Evolutionary conservation across 2,797 vertebrate species (phyloP).

Genomic region (Peromyscus nudipes): DNA sequence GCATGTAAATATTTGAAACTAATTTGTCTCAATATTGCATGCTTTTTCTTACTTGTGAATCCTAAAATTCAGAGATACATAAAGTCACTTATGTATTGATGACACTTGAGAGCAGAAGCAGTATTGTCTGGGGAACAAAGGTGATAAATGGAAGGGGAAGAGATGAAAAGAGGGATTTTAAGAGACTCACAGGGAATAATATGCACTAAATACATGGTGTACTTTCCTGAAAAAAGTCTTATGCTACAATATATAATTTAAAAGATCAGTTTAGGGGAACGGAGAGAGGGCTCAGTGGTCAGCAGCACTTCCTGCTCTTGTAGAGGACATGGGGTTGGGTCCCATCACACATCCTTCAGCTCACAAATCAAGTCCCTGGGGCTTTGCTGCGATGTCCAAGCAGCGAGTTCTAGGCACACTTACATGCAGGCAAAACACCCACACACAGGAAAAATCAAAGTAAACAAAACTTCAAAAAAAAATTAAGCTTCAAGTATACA

Average conservation of each 20-base stretch:
- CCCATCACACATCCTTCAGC: too few species aligned
- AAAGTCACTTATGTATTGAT: not conserved
- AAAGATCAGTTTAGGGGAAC: not conserved
- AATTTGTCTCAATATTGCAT: not conserved
- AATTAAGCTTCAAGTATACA: not conserved
- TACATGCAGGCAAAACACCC: not conserved
- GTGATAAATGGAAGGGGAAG: not conserved
- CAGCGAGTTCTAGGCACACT: not conserved
- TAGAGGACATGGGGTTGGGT: not conserved
- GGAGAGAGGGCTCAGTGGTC: not conserved
- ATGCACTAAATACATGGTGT: not conserved
- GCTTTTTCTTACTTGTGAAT: not conserved
- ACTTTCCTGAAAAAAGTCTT: not conserved
- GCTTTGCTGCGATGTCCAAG: not conserved
- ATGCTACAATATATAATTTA: not conserved
- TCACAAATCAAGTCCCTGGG: not conserved
- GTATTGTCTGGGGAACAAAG: not conserved
- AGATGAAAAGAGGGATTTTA: not conserved
- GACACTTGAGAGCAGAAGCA: not conserved
- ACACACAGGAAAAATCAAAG: not conserved
- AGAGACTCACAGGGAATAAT: too few species aligned
- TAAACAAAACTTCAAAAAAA: not conserved
- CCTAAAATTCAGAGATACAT: not conserved
- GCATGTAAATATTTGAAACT: conserved; percentile 32
- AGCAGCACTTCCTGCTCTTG: not conserved